Base-by-base conservation (phyloP, 2,797 vertebrate species). In the Todus mexicanus region DNA sequence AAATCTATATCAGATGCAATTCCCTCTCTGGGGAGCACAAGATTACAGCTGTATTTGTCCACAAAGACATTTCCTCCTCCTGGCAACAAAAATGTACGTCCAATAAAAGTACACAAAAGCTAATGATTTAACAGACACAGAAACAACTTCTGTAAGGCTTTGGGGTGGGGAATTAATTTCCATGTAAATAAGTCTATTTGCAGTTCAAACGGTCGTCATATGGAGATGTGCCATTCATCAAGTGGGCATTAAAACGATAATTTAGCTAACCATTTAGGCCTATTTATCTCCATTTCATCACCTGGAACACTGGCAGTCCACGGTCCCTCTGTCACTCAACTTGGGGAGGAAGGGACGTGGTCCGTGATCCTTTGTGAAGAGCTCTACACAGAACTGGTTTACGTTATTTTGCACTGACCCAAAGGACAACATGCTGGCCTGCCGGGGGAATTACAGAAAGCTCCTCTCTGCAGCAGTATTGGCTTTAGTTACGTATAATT, bases 321-420 rank as follows among this genome's bases (percentile, higher is more conserved):
- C 2, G 0, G 43, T 6, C 11, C 25, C 48, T 0, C 0, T 9
- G 21, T 27, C 84, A 53, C 40, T 38, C 29, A 23, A 1, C 5
- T 1, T 53, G 16, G 35, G 25, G 26, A 89, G 26, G 9, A 80
- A 76, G 26, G 16, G 33, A 35, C 3, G 9, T 9, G 35, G 31
- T 47, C 33, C 8, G 0, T 4, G 21, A 15, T 15, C 33, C 48
- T 50, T 31, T 59, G 13, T 12, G 10, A 68, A 74, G 15, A 64
- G 27, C 5, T 57, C 29, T n/a, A 47, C 47, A 11, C 4, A 31
- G 31, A 64, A 29, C 2, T 45, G 15, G 3, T 78, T 42, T 65
- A 9, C 1, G 5, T 8, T 25, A 7, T 33, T 83, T 57, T 17
- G 19, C 40, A 19, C 54, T 35, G 56, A 84, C 54, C 22, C 47